phyloP scores from a whole-genome alignment of 2,888 invertebrate species.

The Mimachlamys varia region DNA sequence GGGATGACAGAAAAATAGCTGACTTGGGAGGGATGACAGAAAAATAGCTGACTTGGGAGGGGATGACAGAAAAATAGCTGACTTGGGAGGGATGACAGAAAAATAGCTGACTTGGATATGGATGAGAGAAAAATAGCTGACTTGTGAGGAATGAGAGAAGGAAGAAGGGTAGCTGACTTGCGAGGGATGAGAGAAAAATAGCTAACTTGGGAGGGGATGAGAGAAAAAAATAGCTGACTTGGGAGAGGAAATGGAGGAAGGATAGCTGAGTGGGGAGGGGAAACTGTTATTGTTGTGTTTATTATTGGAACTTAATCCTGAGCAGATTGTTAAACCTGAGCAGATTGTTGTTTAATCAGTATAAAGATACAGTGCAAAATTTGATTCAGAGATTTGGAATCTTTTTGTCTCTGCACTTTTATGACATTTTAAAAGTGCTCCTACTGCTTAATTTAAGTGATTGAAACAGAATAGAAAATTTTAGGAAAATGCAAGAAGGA shows the following conservation, averaged over 20 bases:
- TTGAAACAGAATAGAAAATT: background rate
- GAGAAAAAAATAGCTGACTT: too few species aligned
- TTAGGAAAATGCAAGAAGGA: conserved; percentile 1
- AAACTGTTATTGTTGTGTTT: background rate
- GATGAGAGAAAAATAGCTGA: too few species aligned
- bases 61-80: background rate
- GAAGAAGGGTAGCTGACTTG: too few species aligned
- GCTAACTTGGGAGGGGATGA: too few species aligned
- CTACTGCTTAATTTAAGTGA: background rate
- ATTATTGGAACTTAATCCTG: background rate
- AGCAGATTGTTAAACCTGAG: background rate
- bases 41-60: too few species aligned
- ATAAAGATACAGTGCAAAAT: background rate
- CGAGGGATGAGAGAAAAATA: too few species aligned
- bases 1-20: too few species aligned
- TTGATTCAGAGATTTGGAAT: background rate
- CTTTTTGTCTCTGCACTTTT: conserved; percentile 9
- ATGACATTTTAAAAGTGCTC: conserved; percentile 17
- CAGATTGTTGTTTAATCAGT: background rate
- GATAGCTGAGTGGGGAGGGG: background rate
- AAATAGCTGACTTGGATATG: background rate
- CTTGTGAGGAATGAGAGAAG: too few species aligned
- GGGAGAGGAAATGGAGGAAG: background rate
- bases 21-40: too few species aligned
- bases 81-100: background rate